phyloP scores from a whole-genome alignment of 2,888 invertebrate species.

The Lasioglossum vierecki region DNA sequence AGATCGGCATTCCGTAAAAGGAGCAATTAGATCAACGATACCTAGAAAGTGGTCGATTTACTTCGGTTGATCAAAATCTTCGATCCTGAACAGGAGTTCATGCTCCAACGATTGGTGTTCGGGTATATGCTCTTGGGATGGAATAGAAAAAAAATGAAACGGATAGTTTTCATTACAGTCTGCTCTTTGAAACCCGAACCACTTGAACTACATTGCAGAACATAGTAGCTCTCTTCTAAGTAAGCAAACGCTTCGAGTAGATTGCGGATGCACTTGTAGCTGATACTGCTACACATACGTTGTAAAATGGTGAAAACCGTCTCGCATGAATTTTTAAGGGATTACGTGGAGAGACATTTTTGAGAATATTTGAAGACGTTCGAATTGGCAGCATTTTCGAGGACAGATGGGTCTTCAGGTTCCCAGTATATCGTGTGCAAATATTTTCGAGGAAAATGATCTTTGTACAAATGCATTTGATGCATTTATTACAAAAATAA shows the following conservation, averaged over 20 bases:
- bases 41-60: not conserved
- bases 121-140: not conserved
- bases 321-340: too few relatives aligned
- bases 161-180: not conserved
- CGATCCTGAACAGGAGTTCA: not conserved
- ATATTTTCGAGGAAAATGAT: too few relatives aligned
- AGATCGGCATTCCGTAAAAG: not conserved
- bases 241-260: not conserved
- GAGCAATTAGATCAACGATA: conserved; percentile 6
- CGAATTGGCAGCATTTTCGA: too few relatives aligned
- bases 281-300: too few relatives aligned
- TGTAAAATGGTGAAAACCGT: too few relatives aligned
- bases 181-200: not conserved
- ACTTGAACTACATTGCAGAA: not conserved
- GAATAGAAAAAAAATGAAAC: not conserved
- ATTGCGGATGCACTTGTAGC: not conserved
- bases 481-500: too few relatives aligned
- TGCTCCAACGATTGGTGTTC: not conserved
- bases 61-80: not conserved
- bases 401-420: too few relatives aligned
- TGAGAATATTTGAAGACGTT: too few relatives aligned
- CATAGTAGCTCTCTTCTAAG: not conserved
- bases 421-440: too few relatives aligned
- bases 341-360: too few relatives aligned
- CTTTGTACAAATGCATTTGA: too few relatives aligned